Evolutionary conservation across 2,113 vertebrate genomes (phyloP), one percentile per base, ranked within the genome.

Genomic region (Neopipo cinnamomea): DNA sequence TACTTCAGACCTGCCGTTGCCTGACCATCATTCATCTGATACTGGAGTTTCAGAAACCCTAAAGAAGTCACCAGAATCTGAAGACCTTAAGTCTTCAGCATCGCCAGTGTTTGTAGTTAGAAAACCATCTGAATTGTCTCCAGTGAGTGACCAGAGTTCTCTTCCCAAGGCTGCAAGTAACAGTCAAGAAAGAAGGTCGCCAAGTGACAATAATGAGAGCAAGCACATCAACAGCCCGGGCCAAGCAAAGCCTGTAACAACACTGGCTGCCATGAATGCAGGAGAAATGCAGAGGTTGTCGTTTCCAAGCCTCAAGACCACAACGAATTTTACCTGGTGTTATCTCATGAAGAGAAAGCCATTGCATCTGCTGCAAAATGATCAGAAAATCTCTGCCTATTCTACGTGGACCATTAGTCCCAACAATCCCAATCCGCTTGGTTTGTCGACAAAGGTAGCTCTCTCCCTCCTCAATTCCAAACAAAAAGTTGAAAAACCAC

Each of bases 271-370:
- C 5, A 92, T 98, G 41, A 98, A 97, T 46, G 92, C 96, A 2
- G 98, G 98, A 53, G 98, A 99, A 79, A 92, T 97, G 8, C 99
- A 99, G 56, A 98, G 98, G 8, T 86, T 98, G 52, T 98, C 99
- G 10, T 99, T 99, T 88, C 99, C 99, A 56, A 99, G 99, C 95
- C 98, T 99, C 90, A 99, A 99, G 96, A 99, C 99, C 1, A 95
- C 99, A 23, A 99, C 99, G 0, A 99, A 98, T 50, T 99, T 99
- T 76, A 99, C 99, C 0, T 99, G 99, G 99, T 99, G 99, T 98
- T 99, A 98, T 46, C 96, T 99, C 35, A 97, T 98, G 96, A 99
- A 98, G 97, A 98, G 98, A 89, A 99, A 98, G 95, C 97, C 99
- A 2, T 89, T 99, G 46, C 99, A 99, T 53, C 85, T 98, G 81